phyloP scores from a whole-genome alignment of 2,888 invertebrate genomes.

The Rhagonycha fulva region DNA sequence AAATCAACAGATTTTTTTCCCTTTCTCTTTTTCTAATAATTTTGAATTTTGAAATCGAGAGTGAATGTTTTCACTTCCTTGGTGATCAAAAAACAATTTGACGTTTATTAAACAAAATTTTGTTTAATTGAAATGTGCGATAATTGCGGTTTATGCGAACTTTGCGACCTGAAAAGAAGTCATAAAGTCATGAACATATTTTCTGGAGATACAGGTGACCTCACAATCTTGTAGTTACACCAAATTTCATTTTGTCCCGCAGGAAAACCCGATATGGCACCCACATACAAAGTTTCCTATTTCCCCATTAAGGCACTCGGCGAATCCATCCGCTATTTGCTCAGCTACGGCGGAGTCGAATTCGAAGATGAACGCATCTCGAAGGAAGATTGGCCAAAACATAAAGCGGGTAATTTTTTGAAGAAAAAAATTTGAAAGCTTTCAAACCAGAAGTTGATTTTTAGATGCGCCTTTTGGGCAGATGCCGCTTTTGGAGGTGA shows the following conservation, averaged over 20 bases:
- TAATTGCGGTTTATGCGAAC: constrained; percentile 17
- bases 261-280: constrained; percentile 41
- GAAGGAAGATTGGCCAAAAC: constrained; percentile 45
- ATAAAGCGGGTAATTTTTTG: constrained; percentile 44
- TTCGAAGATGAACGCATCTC: constrained; percentile 66
- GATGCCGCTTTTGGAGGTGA: constrained; percentile 65
- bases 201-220: constrained; percentile 1
- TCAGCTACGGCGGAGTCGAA: constrained; percentile 64
- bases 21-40: background rate
- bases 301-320: constrained; percentile 66
- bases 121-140: constrained; percentile 15
- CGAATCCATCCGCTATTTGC: constrained; percentile 66
- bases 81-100: constrained; percentile 3
- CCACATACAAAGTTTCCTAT: constrained; percentile 64
- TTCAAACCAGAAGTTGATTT: background rate
- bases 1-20: too few relatives aligned
- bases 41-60: background rate
- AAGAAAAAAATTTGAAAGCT: background rate
- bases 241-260: background rate
- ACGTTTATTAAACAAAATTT: background rate
- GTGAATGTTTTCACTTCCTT: background rate
- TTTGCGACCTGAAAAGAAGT: constrained; percentile 15
- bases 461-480: constrained; percentile 67
- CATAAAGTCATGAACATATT: constrained; percentile 15
- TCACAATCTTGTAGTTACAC: background rate